These are phyloP conservation scores for Bos javanicus DNA, from an alignment of 2,113 vertebrate species.

Conservation along the genomic window DNA sequence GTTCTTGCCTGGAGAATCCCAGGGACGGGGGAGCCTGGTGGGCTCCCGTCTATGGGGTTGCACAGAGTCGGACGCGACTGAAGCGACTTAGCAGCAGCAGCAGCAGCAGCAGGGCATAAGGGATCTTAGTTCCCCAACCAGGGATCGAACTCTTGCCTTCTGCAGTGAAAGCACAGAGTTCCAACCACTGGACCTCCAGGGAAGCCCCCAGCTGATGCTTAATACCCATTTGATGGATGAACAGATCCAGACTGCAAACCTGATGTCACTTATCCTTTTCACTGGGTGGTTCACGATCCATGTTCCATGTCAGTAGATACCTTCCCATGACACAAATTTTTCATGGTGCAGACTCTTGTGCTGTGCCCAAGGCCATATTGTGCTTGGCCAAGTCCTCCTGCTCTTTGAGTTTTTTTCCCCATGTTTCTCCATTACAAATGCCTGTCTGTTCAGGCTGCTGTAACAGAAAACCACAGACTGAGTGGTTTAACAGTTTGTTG, in stretches of 20 bases:
- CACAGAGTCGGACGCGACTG: no score
- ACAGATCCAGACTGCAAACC: background rate
- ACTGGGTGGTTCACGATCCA: background rate
- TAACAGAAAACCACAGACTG: background rate
- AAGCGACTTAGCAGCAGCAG: no score
- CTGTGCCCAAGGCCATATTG: background rate
- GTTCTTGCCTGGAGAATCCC: no score
- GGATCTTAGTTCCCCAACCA: background rate
- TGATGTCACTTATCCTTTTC: background rate
- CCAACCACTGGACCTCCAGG: background rate
- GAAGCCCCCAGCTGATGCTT: background rate
- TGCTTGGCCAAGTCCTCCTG: background rate
- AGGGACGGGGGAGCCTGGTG: no score
- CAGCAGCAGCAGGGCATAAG: background rate
- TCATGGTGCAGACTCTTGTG: background rate
- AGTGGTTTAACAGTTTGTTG: background rate
- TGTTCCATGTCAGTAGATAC: background rate
- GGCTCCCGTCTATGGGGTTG: no score
- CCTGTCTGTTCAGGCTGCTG: background rate
- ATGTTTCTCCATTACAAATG: background rate
- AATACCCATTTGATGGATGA: background rate
- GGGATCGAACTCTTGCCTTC: background rate
- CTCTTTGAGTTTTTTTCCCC: background rate
- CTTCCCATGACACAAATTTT: background rate
- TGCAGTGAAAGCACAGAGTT: background rate